Evolutionary conservation across 2,888 invertebrate species (phyloP).

Genomic region (Cenopis cana): DNA sequence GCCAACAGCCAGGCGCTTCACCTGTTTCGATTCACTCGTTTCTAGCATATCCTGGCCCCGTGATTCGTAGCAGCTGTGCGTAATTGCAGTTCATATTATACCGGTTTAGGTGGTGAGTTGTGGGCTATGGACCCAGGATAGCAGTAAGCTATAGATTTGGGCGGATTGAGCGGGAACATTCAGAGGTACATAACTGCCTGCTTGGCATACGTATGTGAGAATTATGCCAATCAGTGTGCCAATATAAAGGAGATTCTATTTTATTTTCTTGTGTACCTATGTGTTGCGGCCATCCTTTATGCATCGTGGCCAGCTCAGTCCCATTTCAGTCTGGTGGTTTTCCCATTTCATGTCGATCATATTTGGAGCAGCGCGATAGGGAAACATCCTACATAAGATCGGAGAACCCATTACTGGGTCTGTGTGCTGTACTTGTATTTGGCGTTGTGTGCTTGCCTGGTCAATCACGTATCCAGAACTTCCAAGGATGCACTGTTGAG

Average conservation of each 20-base stretch:
- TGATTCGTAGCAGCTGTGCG: background rate
- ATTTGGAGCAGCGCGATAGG: too few species aligned
- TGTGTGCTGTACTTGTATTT: too few species aligned
- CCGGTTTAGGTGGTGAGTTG: background rate
- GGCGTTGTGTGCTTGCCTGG: too few species aligned
- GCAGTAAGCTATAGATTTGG: conserved; percentile 33
- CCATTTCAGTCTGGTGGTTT: too few species aligned
- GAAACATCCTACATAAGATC: too few species aligned
- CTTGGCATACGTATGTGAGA: conserved; percentile 28
- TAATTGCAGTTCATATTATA: background rate
- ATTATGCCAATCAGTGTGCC: conserved; percentile 24
- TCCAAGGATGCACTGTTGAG: too few species aligned
- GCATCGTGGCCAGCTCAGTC: too few species aligned
- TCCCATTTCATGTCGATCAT: too few species aligned
- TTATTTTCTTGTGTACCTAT: conserved; percentile 25
- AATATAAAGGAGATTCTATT: conserved; percentile 23
- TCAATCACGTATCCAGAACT: too few species aligned
- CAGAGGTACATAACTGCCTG: conserved; percentile 20
- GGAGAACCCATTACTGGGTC: too few species aligned
- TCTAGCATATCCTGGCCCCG: background rate
- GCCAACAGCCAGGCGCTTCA: background rate
- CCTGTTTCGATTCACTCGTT: too few species aligned
- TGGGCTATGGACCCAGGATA: background rate
- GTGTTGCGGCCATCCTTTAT: too few species aligned
- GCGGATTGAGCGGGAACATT: conserved; percentile 14